Percentiles rank a stretch among this genome's conserved stretches.
Conservation (phyloP, 2,888 invertebrate species). For the Sericinus montela region DNA sequence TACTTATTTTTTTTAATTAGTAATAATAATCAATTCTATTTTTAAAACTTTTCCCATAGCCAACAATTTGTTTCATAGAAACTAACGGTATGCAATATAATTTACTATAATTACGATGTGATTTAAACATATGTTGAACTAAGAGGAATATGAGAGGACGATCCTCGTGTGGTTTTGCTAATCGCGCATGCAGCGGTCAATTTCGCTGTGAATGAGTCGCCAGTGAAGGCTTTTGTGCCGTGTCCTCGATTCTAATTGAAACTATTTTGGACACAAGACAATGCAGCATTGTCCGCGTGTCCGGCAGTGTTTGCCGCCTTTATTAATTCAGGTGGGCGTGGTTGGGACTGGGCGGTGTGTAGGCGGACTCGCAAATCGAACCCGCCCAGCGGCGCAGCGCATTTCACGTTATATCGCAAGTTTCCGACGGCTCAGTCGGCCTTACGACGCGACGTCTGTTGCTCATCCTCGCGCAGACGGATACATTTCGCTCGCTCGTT, state of each 20-base stretch:
- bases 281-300: slow-evolving; percentile 77
- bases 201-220: slow-evolving; percentile 64
- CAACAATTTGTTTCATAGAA: no score
- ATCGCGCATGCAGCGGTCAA: slow-evolving; percentile 59
- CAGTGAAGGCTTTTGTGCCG: slow-evolving; percentile 65
- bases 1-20: no score
- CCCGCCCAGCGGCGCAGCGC: slow-evolving; percentile 49
- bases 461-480: slow-evolving; percentile 49
- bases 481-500: slow-evolving; percentile 39
- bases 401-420: slow-evolving; percentile 30
- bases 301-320: slow-evolving; percentile 75
- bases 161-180: slow-evolving; percentile 22
- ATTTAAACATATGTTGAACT: not conserved
- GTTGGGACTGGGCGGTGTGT: slow-evolving; percentile 48
- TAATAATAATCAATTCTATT: no score
- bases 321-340: slow-evolving; percentile 77
- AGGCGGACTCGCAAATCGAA: slow-evolving; percentile 44
- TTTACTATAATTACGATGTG: no score
- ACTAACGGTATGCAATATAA: no score
- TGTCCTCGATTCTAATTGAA: slow-evolving; percentile 75
- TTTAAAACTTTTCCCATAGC: no score
- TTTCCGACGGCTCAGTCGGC: slow-evolving; percentile 52
- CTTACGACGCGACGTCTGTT: slow-evolving; percentile 62
- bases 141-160: not conserved
- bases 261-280: slow-evolving; percentile 77